Evolutionary conservation across 1,140 invertebrate genomes (phyloP), one percentile per base, ranked within the genome.

Genomic region (Alviniconcha marisindica): DNA sequence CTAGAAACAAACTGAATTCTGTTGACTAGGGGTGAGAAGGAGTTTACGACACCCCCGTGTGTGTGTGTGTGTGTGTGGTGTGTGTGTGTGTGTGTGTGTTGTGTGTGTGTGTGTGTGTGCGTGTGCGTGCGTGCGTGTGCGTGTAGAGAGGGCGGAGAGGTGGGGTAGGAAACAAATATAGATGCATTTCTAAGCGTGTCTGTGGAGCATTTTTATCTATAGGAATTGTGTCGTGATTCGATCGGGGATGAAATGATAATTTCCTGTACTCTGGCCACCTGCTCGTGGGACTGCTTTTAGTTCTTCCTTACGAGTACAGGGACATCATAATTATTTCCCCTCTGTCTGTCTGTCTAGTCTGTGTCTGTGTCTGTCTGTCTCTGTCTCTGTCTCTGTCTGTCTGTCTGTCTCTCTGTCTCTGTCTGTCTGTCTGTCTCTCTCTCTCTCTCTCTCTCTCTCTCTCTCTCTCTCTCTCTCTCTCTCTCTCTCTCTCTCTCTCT

Each of bases 391-490:
- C 42, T 51, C 42, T 77, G 56, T 60, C n/a, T 60, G 56, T 60
- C n/a, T 60, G 15, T 24, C 56, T 60, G 15, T 60, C n/a, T 60
- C 10, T 60, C n/a, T 60, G 56, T 74, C n/a, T 74, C 5, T 74
- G 36, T 74, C 74, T 77, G 28, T 77, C 74, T 51, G 28, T 77
- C 74, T 77, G n/a, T 54, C 51, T 77, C 31, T 77, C 51, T 77
- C n/a, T 77, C 48, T 77, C 48, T 77, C 40, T 77, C 56, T 82
- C 31, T 82, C 38, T 69, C 38, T 80, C 56, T 81, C 48, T 63
- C 51, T 66, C 33, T 81, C 40, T 80, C 51, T 84, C 48, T 84
- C 81, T 60, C 77, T 63, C 28, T 80, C 56, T 60, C 42, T 84
- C 71, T 76, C 56, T 38, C 42, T 42, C 33, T 56, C 44, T 51